Evolutionary conservation across 2,113 vertebrate genomes (phyloP).

Genomic region (Mobula hypostoma): DNA sequence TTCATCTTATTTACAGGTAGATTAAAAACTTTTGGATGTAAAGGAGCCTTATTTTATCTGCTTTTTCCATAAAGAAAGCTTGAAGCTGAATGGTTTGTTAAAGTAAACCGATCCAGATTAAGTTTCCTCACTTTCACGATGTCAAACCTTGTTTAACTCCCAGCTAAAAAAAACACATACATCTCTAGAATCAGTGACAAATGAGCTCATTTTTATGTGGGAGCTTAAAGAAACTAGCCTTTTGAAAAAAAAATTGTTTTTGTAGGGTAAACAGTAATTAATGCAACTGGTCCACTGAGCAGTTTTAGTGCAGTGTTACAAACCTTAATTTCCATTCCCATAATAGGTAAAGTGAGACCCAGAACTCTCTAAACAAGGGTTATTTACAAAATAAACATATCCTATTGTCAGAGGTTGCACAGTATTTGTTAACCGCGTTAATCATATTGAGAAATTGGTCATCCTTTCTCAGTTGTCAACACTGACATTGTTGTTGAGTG

Average conservation of each 20-base stretch:
- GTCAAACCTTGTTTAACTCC: conserved; percentile 7
- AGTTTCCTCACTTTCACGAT: neutral
- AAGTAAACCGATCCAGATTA: conserved; percentile 13
- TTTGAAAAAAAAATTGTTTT: neutral
- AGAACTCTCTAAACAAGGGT: conserved; percentile 39
- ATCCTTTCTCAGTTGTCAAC: neutral
- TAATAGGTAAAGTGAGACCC: neutral
- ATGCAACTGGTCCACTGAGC: neutral
- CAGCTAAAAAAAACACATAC: conserved; percentile 2
- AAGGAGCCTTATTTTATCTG: neutral
- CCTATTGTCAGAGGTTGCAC: conserved; percentile 36
- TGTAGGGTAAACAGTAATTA: neutral
- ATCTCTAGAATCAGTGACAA: conserved; percentile 4
- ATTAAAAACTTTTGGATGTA: neutral
- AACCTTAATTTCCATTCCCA: neutral
- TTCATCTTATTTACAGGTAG: neutral
- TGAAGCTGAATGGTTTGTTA: conserved; percentile 19
- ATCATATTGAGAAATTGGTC: neutral
- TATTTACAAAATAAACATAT: conserved; percentile 40
- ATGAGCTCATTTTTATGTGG: neutral
- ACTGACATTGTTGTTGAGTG: neutral
- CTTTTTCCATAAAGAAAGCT: neutral
- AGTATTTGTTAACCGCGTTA: neutral
- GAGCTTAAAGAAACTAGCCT: neutral
- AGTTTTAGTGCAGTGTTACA: neutral